Conservation (phyloP, 2,888 invertebrate species). For the Microplitis deprimator region DNA sequence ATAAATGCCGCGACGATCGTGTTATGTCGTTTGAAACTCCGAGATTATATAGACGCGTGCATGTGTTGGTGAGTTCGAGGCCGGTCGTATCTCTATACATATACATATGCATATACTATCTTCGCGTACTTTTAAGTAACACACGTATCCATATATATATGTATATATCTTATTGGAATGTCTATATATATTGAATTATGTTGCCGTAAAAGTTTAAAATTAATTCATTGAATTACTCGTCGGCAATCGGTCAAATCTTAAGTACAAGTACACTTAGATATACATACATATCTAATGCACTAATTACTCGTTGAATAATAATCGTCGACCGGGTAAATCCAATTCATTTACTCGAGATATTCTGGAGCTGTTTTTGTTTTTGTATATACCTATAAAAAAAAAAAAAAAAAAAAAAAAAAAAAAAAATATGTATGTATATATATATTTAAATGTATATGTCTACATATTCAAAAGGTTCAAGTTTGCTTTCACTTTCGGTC, state of each 20-base stretch:
- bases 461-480: constrained; percentile 55
- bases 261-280: neutral
- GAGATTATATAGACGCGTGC: constrained; percentile 46
- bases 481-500: constrained; percentile 63
- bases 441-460: constrained; percentile 11
- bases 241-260: neutral
- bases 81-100: constrained; percentile 54
- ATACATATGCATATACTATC: constrained; percentile 1
- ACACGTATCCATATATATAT: neutral
- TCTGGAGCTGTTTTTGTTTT: too few species aligned
- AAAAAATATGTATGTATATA: neutral
- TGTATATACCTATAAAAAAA: too few species aligned
- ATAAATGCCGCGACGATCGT: neutral
- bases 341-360: too few species aligned
- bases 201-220: neutral
- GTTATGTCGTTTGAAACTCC: neutral
- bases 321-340: neutral
- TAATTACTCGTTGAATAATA: neutral
- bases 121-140: neutral
- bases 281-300: neutral
- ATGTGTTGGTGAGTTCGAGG: constrained; percentile 62
- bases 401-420: too few species aligned
- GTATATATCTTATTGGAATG: neutral
- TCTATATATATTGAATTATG: neutral
- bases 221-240: neutral